Percentiles rank a stretch among this genome's conserved stretches.
These are phyloP conservation scores for Actenoides hombroni DNA, from an alignment of 2,113 vertebrate species.

Conservation along the genomic window DNA sequence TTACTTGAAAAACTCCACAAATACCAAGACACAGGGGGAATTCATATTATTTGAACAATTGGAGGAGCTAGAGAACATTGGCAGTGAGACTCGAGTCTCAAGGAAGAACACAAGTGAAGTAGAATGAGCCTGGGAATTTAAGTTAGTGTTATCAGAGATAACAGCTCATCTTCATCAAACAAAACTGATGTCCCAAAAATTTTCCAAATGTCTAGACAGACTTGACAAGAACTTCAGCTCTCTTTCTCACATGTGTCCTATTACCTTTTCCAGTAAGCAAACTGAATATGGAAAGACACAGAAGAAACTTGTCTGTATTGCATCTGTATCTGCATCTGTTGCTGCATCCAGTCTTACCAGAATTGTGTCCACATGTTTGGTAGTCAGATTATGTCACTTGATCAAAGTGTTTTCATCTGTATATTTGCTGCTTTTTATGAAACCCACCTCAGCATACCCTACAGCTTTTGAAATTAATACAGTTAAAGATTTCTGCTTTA, in stretches of 20 bases:
- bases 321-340: background rate
- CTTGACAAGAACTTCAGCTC: background rate
- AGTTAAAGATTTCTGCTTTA: background rate
- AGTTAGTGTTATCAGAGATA: background rate
- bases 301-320: accelerated
- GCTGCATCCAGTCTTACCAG: background rate
- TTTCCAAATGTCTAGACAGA: background rate
- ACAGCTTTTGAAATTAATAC: background rate
- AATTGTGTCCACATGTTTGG: background rate
- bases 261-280: background rate
- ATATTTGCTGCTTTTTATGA: background rate
- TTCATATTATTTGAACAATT: background rate
- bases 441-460: background rate
- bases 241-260: accelerated
- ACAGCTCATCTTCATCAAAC: background rate
- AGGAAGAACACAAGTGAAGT: background rate
- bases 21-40: background rate
- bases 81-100: background rate
- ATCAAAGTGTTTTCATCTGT: background rate
- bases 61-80: background rate
- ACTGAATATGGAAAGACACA: background rate
- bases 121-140: background rate
- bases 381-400: background rate
- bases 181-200: background rate
- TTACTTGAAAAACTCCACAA: background rate